Base-by-base conservation (phyloP, 2,113 vertebrate species). In the Syngnathus scovelli region DNA sequence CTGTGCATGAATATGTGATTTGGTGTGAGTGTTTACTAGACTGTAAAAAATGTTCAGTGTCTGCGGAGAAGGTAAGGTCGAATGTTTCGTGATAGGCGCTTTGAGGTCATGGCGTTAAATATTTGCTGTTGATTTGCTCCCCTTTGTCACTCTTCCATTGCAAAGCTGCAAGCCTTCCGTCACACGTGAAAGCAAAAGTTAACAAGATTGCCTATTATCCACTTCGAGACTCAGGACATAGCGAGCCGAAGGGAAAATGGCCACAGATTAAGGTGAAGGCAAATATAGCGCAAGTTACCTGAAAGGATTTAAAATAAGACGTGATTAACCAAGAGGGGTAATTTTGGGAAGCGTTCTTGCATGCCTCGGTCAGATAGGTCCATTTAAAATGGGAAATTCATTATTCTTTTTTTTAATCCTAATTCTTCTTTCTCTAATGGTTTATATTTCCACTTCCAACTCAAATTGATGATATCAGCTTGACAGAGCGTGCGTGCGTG, bases 201-300 rank as follows among this genome's bases (percentile, higher is more conserved):
- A 90, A 90, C 86, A 86, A 88, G 85, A 88, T 88, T 87, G 86
- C 72, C 82, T 78, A 69, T 87, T 84, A 91, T 89, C 87, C 86
- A 83, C 76, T 88, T 88, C 87, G 81, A 59, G 77, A 69, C 78
- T 81, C 80, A 88, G 84, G 84, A 85, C 83, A 78, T 58, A 55
- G 69, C 66, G 78, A 86, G 78, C 80, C 66, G 48, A 71, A 83
- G 73, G 77, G 70, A 62, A 56, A 86, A 80, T 72, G 68, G 55
- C 71, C 64, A 76, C 85, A 85, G 84, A 87, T 88, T 81, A 86
- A 83, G 72, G 76, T 71, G 70, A 80, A 78, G 71, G 67, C 74
- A 85, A 86, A 87, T 81, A 74, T 84, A 86, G 79, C 66, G 64
- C 74, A 64, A 72, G 77, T 78, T 76, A 83, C 76, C 68, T 76